Base-by-base conservation (phyloP, 2,888 invertebrate genomes). In the Heterodera filipjevi region DNA sequence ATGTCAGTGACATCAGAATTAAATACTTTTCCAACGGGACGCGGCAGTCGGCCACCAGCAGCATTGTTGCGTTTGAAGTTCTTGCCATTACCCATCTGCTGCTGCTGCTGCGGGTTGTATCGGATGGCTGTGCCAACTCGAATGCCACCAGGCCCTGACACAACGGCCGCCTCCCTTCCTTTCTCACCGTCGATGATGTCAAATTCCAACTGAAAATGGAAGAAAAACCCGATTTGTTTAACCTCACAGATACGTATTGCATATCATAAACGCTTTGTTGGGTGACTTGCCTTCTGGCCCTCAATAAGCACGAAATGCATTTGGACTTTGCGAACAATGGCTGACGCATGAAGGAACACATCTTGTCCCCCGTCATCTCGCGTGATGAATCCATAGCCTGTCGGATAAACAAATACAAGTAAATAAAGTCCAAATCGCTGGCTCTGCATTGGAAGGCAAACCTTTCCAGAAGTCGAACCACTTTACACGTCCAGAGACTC, bases 331-430 rank as follows among this genome's bases (percentile, higher is more conserved):
- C 77, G 70, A 70, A 70, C 77, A 46, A 77, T 76, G 44, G 76
- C 35, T 32, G 76, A 35, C 32, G 76, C 59, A 92, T 98, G 98
- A 89, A 98, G 97, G 92, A 98, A 98, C 86, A 98, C 96, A 92
- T 98, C 98, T 92, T 96, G 96, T 92, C 96, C 96, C 90, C 95
- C 97, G 92, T 98, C 98, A 92, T 95, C 95, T 90, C 95, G 93
- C 92, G 96, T 96, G 91, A 98, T 98, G 92, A 98, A 98, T 90
- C 98, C 98, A 92, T 98, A 98, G 32, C 76, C 76, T 76, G 59
- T 32, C n/a, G 32, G n/a, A n/a, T 39, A 39, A 10, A 10, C 39
- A 39, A 35, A 70, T 70, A 35, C 6, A 8, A 22, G 14, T 6
- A n/a, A 8, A 14, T 27, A 33, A n/a, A 19, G 39, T 10, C 39